Conservation (phyloP, 2,113 vertebrate genomes). For the Pollachius pollachius region DNA sequence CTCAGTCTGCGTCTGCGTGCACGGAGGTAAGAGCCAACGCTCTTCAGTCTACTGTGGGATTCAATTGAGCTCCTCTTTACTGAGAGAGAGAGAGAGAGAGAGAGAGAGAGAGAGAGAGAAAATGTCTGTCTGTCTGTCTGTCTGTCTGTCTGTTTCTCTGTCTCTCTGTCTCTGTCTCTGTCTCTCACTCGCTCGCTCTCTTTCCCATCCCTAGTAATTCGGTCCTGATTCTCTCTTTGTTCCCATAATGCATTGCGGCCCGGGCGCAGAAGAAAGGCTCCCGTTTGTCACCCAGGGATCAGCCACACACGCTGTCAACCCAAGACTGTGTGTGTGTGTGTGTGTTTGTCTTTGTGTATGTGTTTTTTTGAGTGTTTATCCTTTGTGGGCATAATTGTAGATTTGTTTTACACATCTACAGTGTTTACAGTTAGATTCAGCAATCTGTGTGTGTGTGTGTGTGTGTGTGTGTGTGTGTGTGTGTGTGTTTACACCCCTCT, state of each 20-base stretch:
- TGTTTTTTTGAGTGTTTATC: constrained; percentile 13
- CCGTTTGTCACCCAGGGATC: constrained; percentile 17
- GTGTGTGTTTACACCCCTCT: constrained; percentile 66
- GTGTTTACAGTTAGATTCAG: constrained; percentile 59
- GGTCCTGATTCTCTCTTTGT: not conserved
- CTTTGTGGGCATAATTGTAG: constrained; percentile 40
- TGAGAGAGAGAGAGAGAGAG: too few relatives aligned
- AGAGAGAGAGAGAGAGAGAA: too few relatives aligned
- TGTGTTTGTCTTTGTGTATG: constrained; percentile 26
- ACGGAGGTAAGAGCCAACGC: not conserved
- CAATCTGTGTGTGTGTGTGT: constrained; percentile 37
- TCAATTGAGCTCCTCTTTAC: too few relatives aligned
- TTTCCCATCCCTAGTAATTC: not conserved
- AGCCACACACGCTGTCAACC: not conserved
- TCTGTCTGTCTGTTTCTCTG: not conserved
- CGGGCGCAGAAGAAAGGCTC: not conserved
- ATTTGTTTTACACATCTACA: too few relatives aligned
- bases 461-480: constrained; percentile 39
- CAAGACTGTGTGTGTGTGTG: not conserved
- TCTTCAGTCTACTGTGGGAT: constrained; percentile 13
- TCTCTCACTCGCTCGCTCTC: not conserved
- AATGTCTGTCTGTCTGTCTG: not conserved
- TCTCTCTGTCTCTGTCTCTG: not conserved
- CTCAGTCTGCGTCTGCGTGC: too few relatives aligned
- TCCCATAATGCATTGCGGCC: not conserved